A percentile compares a stretch with the other conserved stretches of the same genome.
Conservation (phyloP, 2,888 invertebrate species). For the Deilephila porcellus region DNA sequence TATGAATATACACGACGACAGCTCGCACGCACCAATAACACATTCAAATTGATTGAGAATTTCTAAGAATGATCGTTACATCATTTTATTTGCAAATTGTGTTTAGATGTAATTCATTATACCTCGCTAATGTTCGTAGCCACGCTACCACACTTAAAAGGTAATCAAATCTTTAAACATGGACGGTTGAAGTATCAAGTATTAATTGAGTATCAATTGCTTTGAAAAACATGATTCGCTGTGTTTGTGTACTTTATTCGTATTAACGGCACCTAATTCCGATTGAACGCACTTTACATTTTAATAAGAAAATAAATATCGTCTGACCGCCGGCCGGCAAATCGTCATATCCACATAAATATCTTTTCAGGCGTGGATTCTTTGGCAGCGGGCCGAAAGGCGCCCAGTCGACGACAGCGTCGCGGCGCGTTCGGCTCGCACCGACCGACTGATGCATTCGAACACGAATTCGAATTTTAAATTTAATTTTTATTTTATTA, state of each 20-base stretch:
- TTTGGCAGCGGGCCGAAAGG: constrained; percentile 78
- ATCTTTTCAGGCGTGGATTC: constrained; percentile 77
- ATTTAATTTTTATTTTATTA: constrained; percentile 51
- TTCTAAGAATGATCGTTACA: constrained; percentile 5
- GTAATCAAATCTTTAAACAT: constrained; percentile 1
- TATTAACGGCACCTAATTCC: constrained; percentile 9
- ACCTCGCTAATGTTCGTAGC: not conserved
- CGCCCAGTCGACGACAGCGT: constrained; percentile 74
- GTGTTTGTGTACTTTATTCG: not conserved
- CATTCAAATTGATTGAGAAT: not conserved
- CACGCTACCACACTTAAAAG: constrained; percentile 6
- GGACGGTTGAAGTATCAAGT: not conserved
- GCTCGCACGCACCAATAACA: not conserved
- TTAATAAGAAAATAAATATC: constrained; percentile 43
- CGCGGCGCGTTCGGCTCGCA: constrained; percentile 69
- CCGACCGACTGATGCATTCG: constrained; percentile 54
- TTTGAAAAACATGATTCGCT: not conserved
- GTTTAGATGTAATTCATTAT: constrained; percentile 20
- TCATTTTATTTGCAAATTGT: not conserved
- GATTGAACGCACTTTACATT: constrained; percentile 35
- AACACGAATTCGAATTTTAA: constrained; percentile 50
- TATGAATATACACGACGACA: not conserved
- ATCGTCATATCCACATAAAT: constrained; percentile 77
- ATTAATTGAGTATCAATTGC: not conserved
- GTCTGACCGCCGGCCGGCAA: constrained; percentile 51